Percentiles rank a stretch among this genome's conserved stretches.
Evolutionary conservation across 2,113 vertebrate genomes (phyloP).

Genomic region (Cardinalis cardinalis): DNA sequence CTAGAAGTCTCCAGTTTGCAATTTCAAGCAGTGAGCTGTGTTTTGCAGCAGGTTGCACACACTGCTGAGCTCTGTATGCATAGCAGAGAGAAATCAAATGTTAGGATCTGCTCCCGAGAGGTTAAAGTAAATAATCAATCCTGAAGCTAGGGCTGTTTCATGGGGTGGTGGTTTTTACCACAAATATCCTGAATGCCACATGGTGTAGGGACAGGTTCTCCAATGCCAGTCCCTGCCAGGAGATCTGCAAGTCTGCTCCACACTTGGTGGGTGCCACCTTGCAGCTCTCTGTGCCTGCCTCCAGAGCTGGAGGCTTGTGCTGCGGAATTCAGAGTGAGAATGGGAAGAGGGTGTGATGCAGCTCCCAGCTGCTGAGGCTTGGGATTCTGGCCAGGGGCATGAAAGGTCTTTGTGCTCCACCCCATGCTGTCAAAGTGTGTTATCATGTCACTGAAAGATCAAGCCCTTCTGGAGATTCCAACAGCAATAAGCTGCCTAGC

Average conservation of each 20-base stretch:
- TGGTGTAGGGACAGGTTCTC: neutral
- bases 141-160: neutral
- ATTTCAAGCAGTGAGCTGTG: neutral
- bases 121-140: neutral
- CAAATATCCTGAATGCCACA: neutral
- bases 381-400: neutral
- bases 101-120: neutral
- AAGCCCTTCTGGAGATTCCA: neutral
- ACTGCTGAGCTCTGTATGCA: neutral
- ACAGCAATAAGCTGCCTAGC: neutral
- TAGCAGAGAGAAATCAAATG: neutral
- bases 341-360: neutral
- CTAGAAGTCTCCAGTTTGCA: neutral
- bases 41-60: neutral
- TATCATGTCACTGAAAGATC: neutral
- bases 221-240: neutral
- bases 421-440: neutral
- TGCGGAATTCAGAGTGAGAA: neutral
- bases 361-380: neutral
- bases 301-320: rapidly evolving
- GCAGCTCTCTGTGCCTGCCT: neutral
- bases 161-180: neutral
- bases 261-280: neutral
- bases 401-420: neutral
- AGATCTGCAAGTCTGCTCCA: neutral